Conservation (phyloP, 2,888 invertebrate species). For the Chirona hameri region DNA sequence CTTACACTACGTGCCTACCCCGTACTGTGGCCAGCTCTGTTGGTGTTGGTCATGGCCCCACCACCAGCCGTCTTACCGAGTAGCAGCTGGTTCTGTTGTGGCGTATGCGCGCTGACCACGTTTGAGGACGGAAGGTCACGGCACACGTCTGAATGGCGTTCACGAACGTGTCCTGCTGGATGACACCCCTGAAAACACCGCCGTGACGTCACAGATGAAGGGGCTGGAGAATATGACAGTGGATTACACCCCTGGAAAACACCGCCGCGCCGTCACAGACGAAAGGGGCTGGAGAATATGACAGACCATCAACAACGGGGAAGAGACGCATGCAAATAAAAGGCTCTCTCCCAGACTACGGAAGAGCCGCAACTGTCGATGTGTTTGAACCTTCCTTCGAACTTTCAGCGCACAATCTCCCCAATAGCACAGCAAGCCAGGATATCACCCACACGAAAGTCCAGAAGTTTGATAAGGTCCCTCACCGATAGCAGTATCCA, state of each 20-base stretch:
- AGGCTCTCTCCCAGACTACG: background rate
- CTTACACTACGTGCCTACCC: too few species aligned
- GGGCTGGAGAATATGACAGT: too few species aligned
- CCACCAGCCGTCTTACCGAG: background rate
- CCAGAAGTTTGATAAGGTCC: background rate
- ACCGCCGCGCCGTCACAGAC: too few species aligned
- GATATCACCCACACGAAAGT: background rate
- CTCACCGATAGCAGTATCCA: background rate
- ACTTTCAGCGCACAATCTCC: too few species aligned
- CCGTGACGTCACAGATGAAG: too few species aligned
- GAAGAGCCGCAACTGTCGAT: too few species aligned
- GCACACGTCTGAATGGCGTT: slow-evolving; percentile 28
- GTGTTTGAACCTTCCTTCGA: background rate
- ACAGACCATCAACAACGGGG: too few species aligned
- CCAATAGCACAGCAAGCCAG: background rate
- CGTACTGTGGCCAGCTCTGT: too few species aligned
- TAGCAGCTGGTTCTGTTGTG: slow-evolving; percentile 24
- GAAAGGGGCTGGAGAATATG: too few species aligned
- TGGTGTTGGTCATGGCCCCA: too few species aligned
- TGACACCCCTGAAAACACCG: slow-evolving; percentile 12
- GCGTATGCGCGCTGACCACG: slow-evolving; percentile 33
- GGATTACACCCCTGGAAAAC: too few species aligned
- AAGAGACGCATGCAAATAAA: too few species aligned
- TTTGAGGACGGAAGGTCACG: background rate
- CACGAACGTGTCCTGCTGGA: slow-evolving; percentile 13